Evolutionary conservation across 2,113 vertebrate species (phyloP), one percentile per base, ranked within the genome.

Genomic region (rat (Rattus norvegicus)): DNA sequence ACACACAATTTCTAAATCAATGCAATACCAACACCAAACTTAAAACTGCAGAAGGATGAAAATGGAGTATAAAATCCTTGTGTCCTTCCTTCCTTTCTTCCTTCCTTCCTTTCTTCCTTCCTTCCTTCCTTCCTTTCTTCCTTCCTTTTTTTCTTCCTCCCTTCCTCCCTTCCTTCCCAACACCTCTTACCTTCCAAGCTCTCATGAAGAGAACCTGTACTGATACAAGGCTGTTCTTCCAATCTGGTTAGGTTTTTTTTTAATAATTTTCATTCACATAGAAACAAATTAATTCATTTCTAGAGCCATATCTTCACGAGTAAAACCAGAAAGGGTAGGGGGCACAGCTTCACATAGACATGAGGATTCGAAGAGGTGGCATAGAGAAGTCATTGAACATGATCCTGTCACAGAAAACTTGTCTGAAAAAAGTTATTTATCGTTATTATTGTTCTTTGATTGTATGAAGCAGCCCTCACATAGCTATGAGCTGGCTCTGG

Each of bases 311-410:
- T 26, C 47, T 87, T 87, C 49, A 59, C 59, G 49, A 83, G 10
- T 91, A 89, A 95, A 97, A n/a, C 61, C 49, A 83, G 24, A 81
- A 85, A 73, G 65, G 86, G 87, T 13, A 33, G 8, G 47, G 7
- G 0, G 14, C n/a, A 59, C 39, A 19, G 72, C 28, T 91, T 93
- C 39, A n/a, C 2, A 52, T 19, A 92, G n/a, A 12, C 56, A 12
- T n/a, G 14, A 84, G 20, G 24, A 81, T 49, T 81, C 33, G 80
- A 95, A 24, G 30, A 72, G 33, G 7, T 26, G 43, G 30, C 30
- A 16, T 5, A 59, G 17, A 10, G 72, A 93, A 94, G 63, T 11
- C 49, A 26, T 33, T 33, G 13, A 83, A 75, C 87, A 54, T 65
- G 12, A 59, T 85, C 30, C 43, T 67, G 14, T 39, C 61, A 63